Evolutionary conservation across 2,888 invertebrate species (phyloP).

Genomic region (Lasioglossum vierecki): DNA sequence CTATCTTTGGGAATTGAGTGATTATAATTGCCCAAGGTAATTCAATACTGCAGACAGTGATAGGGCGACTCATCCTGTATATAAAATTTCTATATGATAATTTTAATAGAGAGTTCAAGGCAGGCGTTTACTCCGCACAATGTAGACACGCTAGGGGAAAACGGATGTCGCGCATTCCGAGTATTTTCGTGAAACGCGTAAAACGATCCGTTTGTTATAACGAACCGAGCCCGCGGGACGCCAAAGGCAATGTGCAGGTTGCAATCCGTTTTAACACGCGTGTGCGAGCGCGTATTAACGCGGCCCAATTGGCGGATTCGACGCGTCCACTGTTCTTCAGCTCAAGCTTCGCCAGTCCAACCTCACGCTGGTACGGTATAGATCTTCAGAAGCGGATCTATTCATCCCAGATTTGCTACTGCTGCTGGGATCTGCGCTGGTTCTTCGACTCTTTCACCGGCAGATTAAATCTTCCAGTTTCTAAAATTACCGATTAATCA

Average conservation of each 20-base stretch:
- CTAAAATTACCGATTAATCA: neutral
- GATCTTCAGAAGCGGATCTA: neutral
- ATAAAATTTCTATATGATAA: neutral
- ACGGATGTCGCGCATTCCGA: slow-evolving; percentile 55
- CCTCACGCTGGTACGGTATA: neutral
- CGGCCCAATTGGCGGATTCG: neutral
- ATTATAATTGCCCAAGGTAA: too few species aligned
- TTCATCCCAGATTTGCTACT: neutral
- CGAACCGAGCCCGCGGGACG: slow-evolving; percentile 39
- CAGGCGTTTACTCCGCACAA: neutral
- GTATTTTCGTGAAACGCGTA: slow-evolving; percentile 41
- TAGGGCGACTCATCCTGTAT: too few species aligned
- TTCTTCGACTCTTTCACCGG: neutral
- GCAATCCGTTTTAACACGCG: slow-evolving; percentile 7
- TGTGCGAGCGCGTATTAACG: slow-evolving; percentile 28
- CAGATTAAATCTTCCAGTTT: neutral
- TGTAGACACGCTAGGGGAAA: neutral
- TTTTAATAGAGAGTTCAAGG: neutral
- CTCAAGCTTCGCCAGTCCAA: neutral
- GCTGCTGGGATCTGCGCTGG: neutral
- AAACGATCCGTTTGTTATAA: slow-evolving; percentile 62
- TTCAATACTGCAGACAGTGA: too few species aligned
- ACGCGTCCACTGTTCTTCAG: neutral
- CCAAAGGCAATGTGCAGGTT: neutral
- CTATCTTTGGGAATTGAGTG: too few species aligned